Conservation (phyloP, 2,888 invertebrate genomes). For the Aphidoletes aphidimyza region DNA sequence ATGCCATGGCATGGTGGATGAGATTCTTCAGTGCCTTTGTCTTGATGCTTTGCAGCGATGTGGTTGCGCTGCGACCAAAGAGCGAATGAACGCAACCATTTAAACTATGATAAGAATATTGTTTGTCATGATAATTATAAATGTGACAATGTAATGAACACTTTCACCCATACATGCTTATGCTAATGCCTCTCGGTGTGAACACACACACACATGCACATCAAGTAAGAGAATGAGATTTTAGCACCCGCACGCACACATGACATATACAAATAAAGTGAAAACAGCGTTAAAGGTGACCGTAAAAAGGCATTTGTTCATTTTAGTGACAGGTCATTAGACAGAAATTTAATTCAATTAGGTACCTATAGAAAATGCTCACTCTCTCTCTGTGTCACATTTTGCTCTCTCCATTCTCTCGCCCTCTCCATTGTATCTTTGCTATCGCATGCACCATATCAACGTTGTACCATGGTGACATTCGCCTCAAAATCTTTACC, state of each 20-base stretch:
- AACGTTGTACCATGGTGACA: background rate
- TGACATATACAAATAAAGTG: background rate
- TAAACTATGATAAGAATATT: constrained; percentile 46
- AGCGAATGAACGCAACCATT: constrained; percentile 6
- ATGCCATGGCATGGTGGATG: constrained; percentile 5
- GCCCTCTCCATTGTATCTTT: background rate
- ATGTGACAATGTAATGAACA: constrained; percentile 40
- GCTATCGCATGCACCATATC: background rate
- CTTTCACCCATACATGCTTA: constrained; percentile 14
- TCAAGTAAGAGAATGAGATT: background rate
- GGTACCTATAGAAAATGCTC: constrained; percentile 1
- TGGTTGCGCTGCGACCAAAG: constrained; percentile 11
- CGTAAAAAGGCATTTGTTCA: constrained; percentile 28
- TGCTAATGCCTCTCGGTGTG: too few species aligned
- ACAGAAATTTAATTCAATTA: constrained; percentile 41
- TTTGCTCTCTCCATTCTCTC: too few species aligned
- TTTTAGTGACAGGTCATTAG: constrained; percentile 34
- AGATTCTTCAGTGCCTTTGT: constrained; percentile 14
- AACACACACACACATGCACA: background rate
- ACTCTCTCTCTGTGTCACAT: background rate
- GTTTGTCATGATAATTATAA: constrained; percentile 17
- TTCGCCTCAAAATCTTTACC: constrained; percentile 23
- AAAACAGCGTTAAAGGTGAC: constrained; percentile 14
- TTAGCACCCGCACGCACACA: background rate
- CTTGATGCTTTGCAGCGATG: background rate